Evolutionary conservation across 2,797 vertebrate genomes (phyloP), one percentile per base, ranked within the genome.

Genomic region (Hafferia zeledoni): DNA sequence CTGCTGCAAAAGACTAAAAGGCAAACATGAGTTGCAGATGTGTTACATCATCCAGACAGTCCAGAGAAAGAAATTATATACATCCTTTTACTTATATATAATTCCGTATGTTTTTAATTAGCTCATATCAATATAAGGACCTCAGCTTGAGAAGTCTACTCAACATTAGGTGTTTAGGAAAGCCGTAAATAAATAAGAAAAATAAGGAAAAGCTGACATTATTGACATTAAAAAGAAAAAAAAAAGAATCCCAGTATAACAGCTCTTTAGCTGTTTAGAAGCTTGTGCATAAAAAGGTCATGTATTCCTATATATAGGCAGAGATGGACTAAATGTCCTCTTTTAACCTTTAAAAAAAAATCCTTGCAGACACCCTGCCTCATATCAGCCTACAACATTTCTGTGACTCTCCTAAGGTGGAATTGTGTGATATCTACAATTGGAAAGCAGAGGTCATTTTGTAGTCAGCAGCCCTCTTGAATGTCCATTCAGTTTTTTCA

Each of bases 1-100:
- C 46, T 86, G 41, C 15, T 6, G 1, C 31, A 77, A 70, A n/a
- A 10, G 25, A 17, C 35, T 19, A 70, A 56, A 53, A 47, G 6
- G 7, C 17, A 74, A 65, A 49, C 0, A 0, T 13, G 28, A 46
- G n/a, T 20, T 47, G 46, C 13, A 81, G 55, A 17, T 17, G 3
- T 64, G 46, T 44, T 4, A 4, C 41, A 37, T 53, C 8, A 52
- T 22, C 27, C 56, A 63, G 33, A 76, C 6, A 72, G 4, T 22
- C 35, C 24, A 75, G 28, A 56, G 12, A 56, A 81, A 74, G 17
- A 65, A 83, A 47, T 23, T 8, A 49, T 0, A 28, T 12, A 22
- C 14, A 52, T 65, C 0, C 9, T 41, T 64, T 82, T 52, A 10
- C 10, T 1, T 10, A 10, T 53, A 4, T 23, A 17, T 24, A 49